Percentiles rank a stretch among this genome's conserved stretches.
These are phyloP conservation scores for Hymenopus coronatus DNA, from an alignment of 2,888 invertebrate species.

Conservation along the genomic window DNA sequence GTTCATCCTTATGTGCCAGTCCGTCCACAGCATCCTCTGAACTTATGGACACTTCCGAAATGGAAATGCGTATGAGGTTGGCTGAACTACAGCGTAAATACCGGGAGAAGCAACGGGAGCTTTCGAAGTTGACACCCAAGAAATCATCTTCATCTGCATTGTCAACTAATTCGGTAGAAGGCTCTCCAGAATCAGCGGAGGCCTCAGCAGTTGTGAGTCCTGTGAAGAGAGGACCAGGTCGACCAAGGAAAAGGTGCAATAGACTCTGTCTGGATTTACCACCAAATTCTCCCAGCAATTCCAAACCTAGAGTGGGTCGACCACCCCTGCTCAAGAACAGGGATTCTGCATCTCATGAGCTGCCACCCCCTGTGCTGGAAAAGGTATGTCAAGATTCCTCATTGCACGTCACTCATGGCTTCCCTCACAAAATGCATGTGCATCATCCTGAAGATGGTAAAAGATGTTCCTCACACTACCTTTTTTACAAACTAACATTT, in stretches of 20 bases:
- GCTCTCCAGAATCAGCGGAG: neutral
- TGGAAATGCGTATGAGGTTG: constrained; percentile 76
- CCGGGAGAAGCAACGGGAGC: constrained; percentile 77
- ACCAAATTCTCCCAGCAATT: neutral
- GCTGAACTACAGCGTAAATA: constrained; percentile 80
- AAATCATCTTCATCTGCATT: constrained; percentile 38
- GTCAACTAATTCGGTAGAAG: neutral
- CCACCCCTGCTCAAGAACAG: constrained; percentile 14
- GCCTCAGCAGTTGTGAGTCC: constrained; percentile 16
- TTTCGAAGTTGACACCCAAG: constrained; percentile 67
- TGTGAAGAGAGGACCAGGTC: constrained; percentile 48
- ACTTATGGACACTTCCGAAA: constrained; percentile 68
- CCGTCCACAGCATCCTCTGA: constrained; percentile 26
- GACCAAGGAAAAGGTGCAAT: constrained; percentile 49
- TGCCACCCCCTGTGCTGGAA: constrained; percentile 44
- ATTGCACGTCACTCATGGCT: neutral
- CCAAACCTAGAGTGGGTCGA: constrained; percentile 16
- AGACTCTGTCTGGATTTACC: constrained; percentile 23
- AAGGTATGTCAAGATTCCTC: constrained; percentile 34
- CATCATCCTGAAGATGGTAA: neutral
- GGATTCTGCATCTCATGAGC: constrained; percentile 24
- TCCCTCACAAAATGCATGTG: neutral
- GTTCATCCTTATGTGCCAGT: constrained; percentile 16
- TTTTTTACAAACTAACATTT: neutral
- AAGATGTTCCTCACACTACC: neutral